Conservation (phyloP, 2,113 vertebrate genomes). For the Limanda limanda region DNA sequence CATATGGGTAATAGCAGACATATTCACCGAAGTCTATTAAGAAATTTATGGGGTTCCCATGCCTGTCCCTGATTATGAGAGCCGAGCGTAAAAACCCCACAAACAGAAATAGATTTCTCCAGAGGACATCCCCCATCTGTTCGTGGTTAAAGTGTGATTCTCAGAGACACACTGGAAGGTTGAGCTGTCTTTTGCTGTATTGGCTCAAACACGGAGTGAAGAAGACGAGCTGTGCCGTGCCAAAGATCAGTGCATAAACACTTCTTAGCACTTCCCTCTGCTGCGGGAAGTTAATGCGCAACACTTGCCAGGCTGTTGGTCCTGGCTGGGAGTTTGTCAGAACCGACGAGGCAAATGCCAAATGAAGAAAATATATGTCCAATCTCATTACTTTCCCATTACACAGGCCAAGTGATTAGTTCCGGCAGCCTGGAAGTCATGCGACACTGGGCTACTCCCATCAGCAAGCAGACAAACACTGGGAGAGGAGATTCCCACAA, state of each 20-base stretch:
- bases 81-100: background rate
- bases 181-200: conserved; percentile 5
- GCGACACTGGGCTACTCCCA: background rate
- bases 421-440: background rate
- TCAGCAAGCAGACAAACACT: conserved; percentile 20
- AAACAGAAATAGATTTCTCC: conserved; percentile 24
- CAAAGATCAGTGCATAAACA: background rate
- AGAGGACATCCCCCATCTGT: conserved; percentile 28
- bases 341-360: conserved; percentile 20
- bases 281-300: conserved; percentile 27
- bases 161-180: background rate
- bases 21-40: background rate
- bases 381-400: conserved; percentile 24
- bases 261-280: conserved; percentile 30
- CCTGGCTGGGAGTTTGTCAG: conserved; percentile 18
- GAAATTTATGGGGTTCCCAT: conserved; percentile 1
- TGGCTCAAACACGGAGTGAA: background rate
- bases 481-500: conserved; percentile 8
- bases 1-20: background rate
- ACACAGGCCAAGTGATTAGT: conserved; percentile 17
- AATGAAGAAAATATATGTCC: conserved; percentile 11
- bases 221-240: background rate
- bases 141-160: conserved; percentile 25
- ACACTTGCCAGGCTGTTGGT: conserved; percentile 44
- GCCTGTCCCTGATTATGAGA: background rate